Percentiles rank a stretch among this genome's conserved stretches.
Evolutionary conservation across 2,113 vertebrate species (phyloP).

Genomic region (Hippocampus zosterae): DNA sequence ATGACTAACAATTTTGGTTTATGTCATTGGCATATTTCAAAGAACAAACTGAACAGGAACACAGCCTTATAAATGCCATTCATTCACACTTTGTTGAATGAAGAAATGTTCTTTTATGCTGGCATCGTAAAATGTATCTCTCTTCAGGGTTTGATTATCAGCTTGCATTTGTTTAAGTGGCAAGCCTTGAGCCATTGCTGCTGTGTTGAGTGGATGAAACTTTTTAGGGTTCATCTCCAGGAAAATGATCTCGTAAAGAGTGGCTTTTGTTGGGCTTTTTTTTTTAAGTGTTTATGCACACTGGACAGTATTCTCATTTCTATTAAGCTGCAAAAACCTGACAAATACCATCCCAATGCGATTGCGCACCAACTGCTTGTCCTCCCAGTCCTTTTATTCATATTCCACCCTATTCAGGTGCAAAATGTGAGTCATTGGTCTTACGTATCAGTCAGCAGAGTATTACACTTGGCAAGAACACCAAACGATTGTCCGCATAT

Average conservation of each 20-base stretch:
- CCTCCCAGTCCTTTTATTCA: not conserved
- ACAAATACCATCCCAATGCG: not conserved
- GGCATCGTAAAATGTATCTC: too few relatives aligned
- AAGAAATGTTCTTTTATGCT: too few relatives aligned
- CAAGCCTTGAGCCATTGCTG: too few relatives aligned
- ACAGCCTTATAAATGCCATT: too few relatives aligned
- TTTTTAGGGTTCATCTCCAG: constrained; percentile 1
- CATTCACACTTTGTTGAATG: too few relatives aligned
- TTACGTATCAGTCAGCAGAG: not conserved
- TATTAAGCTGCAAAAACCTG: not conserved
- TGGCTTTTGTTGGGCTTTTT: not conserved
- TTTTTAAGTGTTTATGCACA: too few relatives aligned
- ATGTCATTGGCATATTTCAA: too few relatives aligned
- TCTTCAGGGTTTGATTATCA: too few relatives aligned
- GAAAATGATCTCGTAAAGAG: not conserved
- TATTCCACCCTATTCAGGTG: not conserved
- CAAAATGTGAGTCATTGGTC: not conserved
- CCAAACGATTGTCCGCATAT: not conserved
- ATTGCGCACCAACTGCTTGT: not conserved
- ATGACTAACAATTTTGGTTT: too few relatives aligned
- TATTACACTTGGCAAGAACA: not conserved
- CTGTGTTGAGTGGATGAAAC: too few relatives aligned
- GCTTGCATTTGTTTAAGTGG: too few relatives aligned
- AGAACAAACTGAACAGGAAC: too few relatives aligned
- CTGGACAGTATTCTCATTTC: not conserved